Percentiles rank a stretch among this genome's conserved stretches.
Conservation (phyloP, 2,113 vertebrate genomes). For the Hippopotamus amphibius region DNA sequence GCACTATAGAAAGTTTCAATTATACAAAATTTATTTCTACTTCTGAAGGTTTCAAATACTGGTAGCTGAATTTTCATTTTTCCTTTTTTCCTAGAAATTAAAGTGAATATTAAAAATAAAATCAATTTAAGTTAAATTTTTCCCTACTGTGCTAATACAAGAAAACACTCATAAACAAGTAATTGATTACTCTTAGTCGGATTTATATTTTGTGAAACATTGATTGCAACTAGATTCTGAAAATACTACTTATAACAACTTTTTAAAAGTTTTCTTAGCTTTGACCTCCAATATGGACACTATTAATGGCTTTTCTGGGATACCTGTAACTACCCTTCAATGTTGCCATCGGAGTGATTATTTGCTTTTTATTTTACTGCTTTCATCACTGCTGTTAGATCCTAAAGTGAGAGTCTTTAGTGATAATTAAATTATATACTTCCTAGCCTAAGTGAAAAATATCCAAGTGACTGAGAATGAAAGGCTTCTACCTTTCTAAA, state of each 20-base stretch:
- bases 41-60: constrained; percentile 43
- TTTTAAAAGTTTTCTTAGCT: constrained; percentile 5
- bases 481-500: constrained; percentile 95
- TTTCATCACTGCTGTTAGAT: not conserved
- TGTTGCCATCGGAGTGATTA: not conserved
- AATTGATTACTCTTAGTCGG: not conserved
- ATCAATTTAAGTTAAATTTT: constrained; percentile 20
- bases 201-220: constrained; percentile 33
- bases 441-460: not conserved
- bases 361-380: not conserved
- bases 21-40: constrained; percentile 45
- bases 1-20: not conserved
- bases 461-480: not conserved
- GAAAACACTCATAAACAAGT: not conserved
- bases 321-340: not conserved
- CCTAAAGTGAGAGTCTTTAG: not conserved
- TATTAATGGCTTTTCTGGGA: constrained; percentile 1
- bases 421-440: not conserved
- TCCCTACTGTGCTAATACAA: not conserved
- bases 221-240: constrained; percentile 35
- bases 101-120: constrained; percentile 1
- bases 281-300: not conserved
- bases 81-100: constrained; percentile 12
- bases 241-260: not conserved
- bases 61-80: not conserved